Base-by-base conservation (phyloP, 92 coral and sea anemone genomes). In the Paramuricea clavata region DNA sequence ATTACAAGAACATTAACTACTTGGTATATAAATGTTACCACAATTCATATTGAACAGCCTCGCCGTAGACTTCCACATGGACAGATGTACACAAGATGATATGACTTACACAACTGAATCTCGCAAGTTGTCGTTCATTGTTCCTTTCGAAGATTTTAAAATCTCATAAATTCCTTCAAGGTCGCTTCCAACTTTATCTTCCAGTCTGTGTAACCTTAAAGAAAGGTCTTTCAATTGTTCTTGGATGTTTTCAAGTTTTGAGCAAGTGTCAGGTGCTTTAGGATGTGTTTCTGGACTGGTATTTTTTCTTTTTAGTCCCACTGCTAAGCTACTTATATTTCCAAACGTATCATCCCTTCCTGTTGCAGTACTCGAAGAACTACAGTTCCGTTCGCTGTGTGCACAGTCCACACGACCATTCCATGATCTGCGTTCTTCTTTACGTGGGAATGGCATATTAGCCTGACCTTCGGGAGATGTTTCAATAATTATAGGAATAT, bases 81-180 rank as follows among this genome's bases (percentile, higher is more conserved):
- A 72, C 19, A n/a, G 36, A 72, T 2, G 56, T 25, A 67, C 74
- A 19, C 1, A 34, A 19, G 0, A 30, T 8, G 62, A 57, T 44
- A n/a, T 21, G 54, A 21, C 74, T 79, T 39, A 79, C 43, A 59
- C 73, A 7, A 79, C 57, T 19, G 84, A 49, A 49, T 76, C 43
- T 23, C 44, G 52, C 22, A 79, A 11, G 54, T 57, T 82, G 8
- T 75, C 71, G 32, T 49, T 60, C 16, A 54, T 39, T 21, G 83
- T 81, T 70, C 62, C 81, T 83, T 49, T 74, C 34, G 59, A 82
- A 31, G 86, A 78, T 69, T 75, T 74, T 67, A 96, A 72, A 67
- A 96, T 87, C 44, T 84, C 94, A 76, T 84, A 88, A 44, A 96
- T 90, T 21, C 91, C 92, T 62, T 90, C 94, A 11, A 96, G 88